Percentiles rank a stretch among this genome's conserved stretches.
These are phyloP conservation scores for Heliocidaris erythrogramma DNA, from an alignment of 35 echinoderm and acorn worm species.

Conservation along the genomic window DNA sequence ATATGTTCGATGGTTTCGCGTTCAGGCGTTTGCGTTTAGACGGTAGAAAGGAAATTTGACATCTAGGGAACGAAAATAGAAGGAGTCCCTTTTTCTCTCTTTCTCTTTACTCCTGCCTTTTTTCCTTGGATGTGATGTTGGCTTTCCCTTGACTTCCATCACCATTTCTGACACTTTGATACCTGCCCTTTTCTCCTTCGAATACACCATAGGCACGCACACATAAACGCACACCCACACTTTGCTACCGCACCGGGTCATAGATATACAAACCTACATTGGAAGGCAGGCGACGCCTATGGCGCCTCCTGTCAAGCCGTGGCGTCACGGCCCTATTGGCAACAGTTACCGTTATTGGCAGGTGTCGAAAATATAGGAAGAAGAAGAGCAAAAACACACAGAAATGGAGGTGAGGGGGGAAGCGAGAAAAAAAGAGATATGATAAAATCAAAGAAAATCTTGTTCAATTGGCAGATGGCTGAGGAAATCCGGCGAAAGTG, in stretches of 20 bases:
- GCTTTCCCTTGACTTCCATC: background rate
- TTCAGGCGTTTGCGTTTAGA: conserved; percentile 39
- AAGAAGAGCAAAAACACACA: conserved; percentile 3
- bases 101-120: background rate
- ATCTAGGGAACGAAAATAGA: conserved; percentile 43
- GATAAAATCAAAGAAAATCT: conserved; percentile 7
- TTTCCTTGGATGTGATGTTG: background rate
- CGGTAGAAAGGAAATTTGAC: conserved; percentile 47
- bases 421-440: background rate
- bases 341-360: conserved; percentile 22
- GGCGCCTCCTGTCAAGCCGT: background rate
- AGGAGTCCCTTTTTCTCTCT: background rate
- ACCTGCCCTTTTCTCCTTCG: conserved; percentile 15
- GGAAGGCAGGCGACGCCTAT: conserved; percentile 4
- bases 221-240: conserved; percentile 20
- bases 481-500: conserved; percentile 19
- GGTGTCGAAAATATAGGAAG: conserved; percentile 37
- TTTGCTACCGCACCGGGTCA: background rate
- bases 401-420: background rate
- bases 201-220: background rate
- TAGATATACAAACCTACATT: background rate
- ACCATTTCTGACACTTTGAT: background rate
- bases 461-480: conserved; percentile 35
- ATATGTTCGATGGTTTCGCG: conserved; percentile 36
- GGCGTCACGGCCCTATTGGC: conserved; percentile 14